These are phyloP conservation scores for Dinoponera quadriceps DNA, from an alignment of 1,140 invertebrate species.

Conservation along the genomic window DNA sequence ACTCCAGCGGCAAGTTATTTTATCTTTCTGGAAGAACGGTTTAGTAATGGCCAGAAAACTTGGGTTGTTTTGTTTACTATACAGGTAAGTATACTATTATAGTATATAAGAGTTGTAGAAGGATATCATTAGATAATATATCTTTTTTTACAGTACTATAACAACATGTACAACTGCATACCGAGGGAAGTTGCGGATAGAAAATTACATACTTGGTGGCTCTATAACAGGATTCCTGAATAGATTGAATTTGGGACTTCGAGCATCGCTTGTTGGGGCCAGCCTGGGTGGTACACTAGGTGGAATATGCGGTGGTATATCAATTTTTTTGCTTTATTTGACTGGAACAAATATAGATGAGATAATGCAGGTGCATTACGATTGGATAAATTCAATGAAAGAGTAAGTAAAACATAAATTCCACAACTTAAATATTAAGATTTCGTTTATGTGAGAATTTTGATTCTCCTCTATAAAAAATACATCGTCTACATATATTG, in stretches of 20 bases:
- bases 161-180: constrained; percentile 88
- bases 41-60: constrained; percentile 88
- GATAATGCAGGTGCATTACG: constrained; percentile 58
- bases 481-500: constrained; percentile 6
- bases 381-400: constrained; percentile 13
- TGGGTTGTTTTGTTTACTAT: constrained; percentile 88
- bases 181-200: constrained; percentile 87
- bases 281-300: constrained; percentile 86
- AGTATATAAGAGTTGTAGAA: constrained; percentile 3
- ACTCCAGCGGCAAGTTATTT: constrained; percentile 88
- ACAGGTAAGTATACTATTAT: constrained; percentile 85
- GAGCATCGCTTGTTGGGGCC: constrained; percentile 88
- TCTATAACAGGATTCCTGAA: constrained; percentile 87
- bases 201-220: constrained; percentile 89
- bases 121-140: background rate
- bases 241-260: constrained; percentile 88
- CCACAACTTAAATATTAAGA: background rate
- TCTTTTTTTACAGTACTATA: constrained; percentile 85
- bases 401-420: constrained; percentile 59
- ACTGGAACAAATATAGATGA: constrained; percentile 86
- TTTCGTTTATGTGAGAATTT: constrained; percentile 3
- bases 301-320: constrained; percentile 83
- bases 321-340: constrained; percentile 84
- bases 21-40: constrained; percentile 90
- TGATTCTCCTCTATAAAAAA: background rate